These are phyloP conservation scores for Peromyscus leucopus DNA, from an alignment of 2,113 vertebrate genomes.

Conservation along the genomic window DNA sequence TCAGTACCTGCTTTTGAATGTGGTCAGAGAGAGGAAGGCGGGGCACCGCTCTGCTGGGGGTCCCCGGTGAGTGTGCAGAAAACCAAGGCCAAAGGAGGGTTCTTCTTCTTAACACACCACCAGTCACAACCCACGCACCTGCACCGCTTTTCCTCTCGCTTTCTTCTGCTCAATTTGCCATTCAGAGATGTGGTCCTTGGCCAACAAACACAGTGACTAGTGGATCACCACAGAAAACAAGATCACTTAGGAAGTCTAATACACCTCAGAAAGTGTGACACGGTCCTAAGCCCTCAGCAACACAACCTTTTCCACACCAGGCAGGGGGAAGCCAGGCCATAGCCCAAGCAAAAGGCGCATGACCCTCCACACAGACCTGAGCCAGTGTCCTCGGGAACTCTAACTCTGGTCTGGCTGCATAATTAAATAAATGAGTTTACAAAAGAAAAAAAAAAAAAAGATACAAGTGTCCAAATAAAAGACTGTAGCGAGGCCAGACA, in stretches of 20 bases:
- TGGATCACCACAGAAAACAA: conserved; percentile 49
- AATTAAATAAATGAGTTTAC: not conserved
- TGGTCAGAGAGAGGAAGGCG: not conserved
- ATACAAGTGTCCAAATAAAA: not conserved
- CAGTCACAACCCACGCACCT: not conserved
- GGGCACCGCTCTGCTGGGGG: not conserved
- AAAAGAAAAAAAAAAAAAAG: not conserved
- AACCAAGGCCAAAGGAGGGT: conserved; percentile 25
- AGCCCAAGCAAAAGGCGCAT: conserved; percentile 54
- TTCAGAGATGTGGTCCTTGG: conserved; percentile 37
- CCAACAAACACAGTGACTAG: conserved; percentile 18
- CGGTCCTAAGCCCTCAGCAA: not conserved
- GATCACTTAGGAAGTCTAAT: conserved; percentile 22
- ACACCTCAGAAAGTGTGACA: not conserved
- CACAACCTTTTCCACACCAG: conserved; percentile 24
- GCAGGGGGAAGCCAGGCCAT: conserved; percentile 62
- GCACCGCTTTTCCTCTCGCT: conserved; percentile 10
- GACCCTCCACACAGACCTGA: conserved; percentile 21
- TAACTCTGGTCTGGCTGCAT: not conserved
- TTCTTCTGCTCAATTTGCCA: not conserved
- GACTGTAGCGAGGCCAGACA: not conserved
- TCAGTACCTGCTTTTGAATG: not conserved
- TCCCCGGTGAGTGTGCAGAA: not conserved
- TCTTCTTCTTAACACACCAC: conserved; percentile 51
- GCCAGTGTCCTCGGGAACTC: rapidly evolving